A percentile compares a stretch with the other conserved stretches of the same genome.
Evolutionary conservation across 2,113 vertebrate genomes (phyloP).

Genomic region (Callospermophilus lateralis): DNA sequence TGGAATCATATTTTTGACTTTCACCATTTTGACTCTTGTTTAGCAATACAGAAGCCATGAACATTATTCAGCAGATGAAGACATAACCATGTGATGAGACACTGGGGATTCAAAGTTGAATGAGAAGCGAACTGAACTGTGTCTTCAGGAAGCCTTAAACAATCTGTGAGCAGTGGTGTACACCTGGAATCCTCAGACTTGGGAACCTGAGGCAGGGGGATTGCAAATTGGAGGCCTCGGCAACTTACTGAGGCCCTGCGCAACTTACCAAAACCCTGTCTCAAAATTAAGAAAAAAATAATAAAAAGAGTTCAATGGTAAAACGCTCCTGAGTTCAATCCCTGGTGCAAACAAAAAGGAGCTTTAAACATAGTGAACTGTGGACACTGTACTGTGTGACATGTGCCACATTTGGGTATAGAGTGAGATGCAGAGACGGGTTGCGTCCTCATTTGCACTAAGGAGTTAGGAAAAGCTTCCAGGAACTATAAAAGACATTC

Average conservation of each 20-base stretch:
- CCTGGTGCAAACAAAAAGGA: background rate
- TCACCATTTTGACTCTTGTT: background rate
- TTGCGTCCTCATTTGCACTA: background rate
- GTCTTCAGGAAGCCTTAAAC: background rate
- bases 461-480: background rate
- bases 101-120: background rate
- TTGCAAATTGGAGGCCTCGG: too few species aligned
- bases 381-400: background rate
- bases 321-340: too few species aligned
- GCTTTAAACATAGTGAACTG: background rate
- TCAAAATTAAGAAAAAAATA: too few species aligned
- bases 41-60: background rate
- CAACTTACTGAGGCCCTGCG: too few species aligned
- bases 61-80: background rate
- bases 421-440: background rate
- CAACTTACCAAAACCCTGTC: too few species aligned
- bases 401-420: background rate
- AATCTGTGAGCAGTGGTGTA: too few species aligned
- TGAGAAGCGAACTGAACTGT: background rate
- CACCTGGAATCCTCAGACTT: too few species aligned
- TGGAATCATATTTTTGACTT: background rate
- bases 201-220: too few species aligned
- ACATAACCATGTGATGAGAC: background rate
- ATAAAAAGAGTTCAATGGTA: too few species aligned
- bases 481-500: background rate